Evolutionary conservation across 2,888 invertebrate genomes (phyloP), one percentile per base, ranked within the genome.

Genomic region (Agrochola lota): DNA sequence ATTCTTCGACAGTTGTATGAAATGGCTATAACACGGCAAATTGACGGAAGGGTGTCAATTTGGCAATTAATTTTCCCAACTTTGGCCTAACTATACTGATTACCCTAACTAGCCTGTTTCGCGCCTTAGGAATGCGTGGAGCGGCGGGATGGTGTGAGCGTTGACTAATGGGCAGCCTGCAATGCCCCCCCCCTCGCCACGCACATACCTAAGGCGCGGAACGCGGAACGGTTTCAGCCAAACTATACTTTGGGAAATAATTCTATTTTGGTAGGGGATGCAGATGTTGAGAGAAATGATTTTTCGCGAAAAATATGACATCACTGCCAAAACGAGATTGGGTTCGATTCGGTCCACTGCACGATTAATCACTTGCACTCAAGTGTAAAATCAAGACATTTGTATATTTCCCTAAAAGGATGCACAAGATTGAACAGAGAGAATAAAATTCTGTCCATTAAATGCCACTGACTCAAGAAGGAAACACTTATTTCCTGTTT

Each of bases 341-440:
- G 15, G 20, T 80, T 79, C 15, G 12, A 43, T 71, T 59, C 67
- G 26, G 15, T 59, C 43, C 67, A 81, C 30, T 72, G 35, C 49
- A 8, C 67, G 7, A 68, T 20, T 52, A 69, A 63, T 57, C 52
- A 68, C 20, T 59, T 23, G 49, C 67, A 46, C 43, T 81, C 85
- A 43, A 80, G 66, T 80, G 85, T 80, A 63, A 85, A 85, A 80
- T 81, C 60, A 60, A 43, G 63, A 52, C 72, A 85, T 81, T 71
- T 62, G 80, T 67, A 71, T 23, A 84, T 70, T 80, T 70, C 64
- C 59, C 43, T 52, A 43, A 64, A 30, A 64, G 8, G 26, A 23
- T 84, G 26, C 80, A 80, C 84, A 69, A 63, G 52, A 80, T 84
- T 80, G 35, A 70, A 26, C 71, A 80, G 35, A 46, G 8, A 35